Evolutionary conservation across 2,113 vertebrate genomes (phyloP).

Genomic region (Elgaria multicarinata): DNA sequence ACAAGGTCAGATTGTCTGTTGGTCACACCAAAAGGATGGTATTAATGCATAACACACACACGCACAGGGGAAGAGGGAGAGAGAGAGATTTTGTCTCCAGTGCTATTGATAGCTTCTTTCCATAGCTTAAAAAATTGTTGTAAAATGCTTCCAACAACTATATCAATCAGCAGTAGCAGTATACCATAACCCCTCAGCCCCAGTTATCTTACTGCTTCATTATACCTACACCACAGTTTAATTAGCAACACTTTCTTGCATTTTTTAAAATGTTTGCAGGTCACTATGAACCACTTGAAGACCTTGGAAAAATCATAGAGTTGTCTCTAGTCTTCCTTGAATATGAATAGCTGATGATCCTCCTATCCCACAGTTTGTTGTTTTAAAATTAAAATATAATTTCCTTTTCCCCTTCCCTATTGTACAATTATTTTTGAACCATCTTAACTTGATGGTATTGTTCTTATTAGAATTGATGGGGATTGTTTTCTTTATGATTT

Average conservation of each 20-base stretch:
- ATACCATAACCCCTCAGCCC: neutral
- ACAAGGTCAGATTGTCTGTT: neutral
- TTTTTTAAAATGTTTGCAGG: too few species aligned
- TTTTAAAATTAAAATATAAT: neutral
- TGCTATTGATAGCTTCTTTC: too few species aligned
- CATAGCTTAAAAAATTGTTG: neutral
- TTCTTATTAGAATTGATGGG: neutral
- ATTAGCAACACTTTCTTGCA: neutral
- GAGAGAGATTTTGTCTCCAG: too few species aligned
- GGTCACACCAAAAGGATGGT: neutral
- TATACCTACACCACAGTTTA: neutral
- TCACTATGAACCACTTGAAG: too few species aligned
- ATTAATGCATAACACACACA: neutral
- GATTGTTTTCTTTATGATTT: neutral
- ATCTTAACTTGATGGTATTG: neutral
- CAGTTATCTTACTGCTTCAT: slow-evolving; percentile 21
- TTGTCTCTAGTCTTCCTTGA: neutral
- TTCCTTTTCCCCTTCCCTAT: neutral
- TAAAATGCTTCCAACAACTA: neutral
- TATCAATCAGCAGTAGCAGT: neutral
- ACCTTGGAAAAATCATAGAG: too few species aligned
- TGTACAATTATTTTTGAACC: neutral
- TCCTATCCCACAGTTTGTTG: neutral
- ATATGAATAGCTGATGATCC: neutral
- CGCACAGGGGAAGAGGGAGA: too few species aligned